Evolutionary conservation across 2,797 vertebrate genomes (phyloP), one percentile per base, ranked within the genome.

Genomic region (Syndactyla subalaris): DNA sequence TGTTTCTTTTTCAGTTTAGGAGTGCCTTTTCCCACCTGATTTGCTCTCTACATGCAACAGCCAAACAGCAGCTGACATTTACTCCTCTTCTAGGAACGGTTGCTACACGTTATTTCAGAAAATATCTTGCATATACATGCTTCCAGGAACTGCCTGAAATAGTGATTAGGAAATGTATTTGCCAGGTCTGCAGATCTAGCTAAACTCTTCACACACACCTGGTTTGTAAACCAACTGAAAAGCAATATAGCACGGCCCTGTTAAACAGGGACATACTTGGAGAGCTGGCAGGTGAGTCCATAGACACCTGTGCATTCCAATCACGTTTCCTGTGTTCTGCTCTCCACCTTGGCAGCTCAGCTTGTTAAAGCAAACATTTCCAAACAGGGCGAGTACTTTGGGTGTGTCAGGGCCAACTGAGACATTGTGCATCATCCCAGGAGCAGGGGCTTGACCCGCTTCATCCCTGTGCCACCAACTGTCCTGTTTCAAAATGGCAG

Each of bases 381-480:
- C 8, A 3, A 70, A 66, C 0, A 18, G 52, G 49, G 32, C 0
- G 1, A 79, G 21, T 29, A 11, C 49, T 83, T 6, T 0, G 12
- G 24, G 24, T 27, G 45, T 34, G 27, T 9, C 10, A 0, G 8
- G 29, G 54, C 55, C 52, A 58, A 11, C 11, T 1, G 10, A 57
- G 43, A 49, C 26, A 6, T 2, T 20, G 19, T 32, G 39, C 59
- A 29, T 45, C 77, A 14, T 34, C 34, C 54, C 57, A 34, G 58
- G 48, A 41, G 19, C 55, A 10, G 0, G 0, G 26, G 39, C 32
- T 19, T 2, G 27, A n/a, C 39, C 9, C 3, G 0, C 14, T 38
- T n/a, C 29, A 7, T 10, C 29, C 61, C 54, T 13, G 26, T 22
- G 39, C 24, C 46, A 59, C 24, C 39, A 26, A 6, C 11, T 34